These are phyloP conservation scores for Syngnathus acus DNA, from an alignment of 2,797 vertebrate genomes.

Conservation along the genomic window DNA sequence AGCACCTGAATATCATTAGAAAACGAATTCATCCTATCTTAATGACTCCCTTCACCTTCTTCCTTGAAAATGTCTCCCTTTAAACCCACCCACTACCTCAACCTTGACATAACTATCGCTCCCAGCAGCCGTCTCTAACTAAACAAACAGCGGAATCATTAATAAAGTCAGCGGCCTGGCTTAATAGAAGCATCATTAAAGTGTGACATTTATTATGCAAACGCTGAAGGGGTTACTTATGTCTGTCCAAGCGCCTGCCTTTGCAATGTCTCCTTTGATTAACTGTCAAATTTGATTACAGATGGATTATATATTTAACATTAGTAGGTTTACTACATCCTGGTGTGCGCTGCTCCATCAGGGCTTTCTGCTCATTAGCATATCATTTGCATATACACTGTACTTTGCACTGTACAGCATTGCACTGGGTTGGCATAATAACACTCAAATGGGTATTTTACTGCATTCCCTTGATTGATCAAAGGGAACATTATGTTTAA, in stretches of 20 bases:
- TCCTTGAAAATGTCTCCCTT: slow-evolving; percentile 22
- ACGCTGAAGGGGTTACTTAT: slow-evolving; percentile 75
- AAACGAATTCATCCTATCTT: slow-evolving; percentile 83
- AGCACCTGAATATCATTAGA: slow-evolving; percentile 76
- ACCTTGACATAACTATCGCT: slow-evolving; percentile 80
- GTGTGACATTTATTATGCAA: slow-evolving; percentile 75
- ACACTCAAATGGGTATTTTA: not conserved
- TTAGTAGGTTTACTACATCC: slow-evolving; percentile 66
- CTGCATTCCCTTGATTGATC: not conserved
- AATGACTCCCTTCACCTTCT: slow-evolving; percentile 64
- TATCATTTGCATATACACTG: slow-evolving; percentile 34
- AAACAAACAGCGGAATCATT: slow-evolving; percentile 84
- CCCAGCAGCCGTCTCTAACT: slow-evolving; percentile 77
- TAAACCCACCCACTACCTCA: slow-evolving; percentile 43
- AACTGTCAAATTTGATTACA: slow-evolving; percentile 78
- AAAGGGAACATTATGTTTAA: not conserved
- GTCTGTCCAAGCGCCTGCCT: slow-evolving; percentile 71
- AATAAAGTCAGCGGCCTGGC: slow-evolving; percentile 70
- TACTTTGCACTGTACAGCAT: not conserved
- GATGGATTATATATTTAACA: slow-evolving; percentile 77
- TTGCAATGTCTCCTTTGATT: slow-evolving; percentile 72
- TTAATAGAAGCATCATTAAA: slow-evolving; percentile 79
- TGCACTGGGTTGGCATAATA: not conserved
- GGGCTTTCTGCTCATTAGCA: slow-evolving; percentile 54
- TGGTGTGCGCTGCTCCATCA: slow-evolving; percentile 40